Conservation (phyloP, 1,140 invertebrate species). For the Trichonephila inaurata region DNA sequence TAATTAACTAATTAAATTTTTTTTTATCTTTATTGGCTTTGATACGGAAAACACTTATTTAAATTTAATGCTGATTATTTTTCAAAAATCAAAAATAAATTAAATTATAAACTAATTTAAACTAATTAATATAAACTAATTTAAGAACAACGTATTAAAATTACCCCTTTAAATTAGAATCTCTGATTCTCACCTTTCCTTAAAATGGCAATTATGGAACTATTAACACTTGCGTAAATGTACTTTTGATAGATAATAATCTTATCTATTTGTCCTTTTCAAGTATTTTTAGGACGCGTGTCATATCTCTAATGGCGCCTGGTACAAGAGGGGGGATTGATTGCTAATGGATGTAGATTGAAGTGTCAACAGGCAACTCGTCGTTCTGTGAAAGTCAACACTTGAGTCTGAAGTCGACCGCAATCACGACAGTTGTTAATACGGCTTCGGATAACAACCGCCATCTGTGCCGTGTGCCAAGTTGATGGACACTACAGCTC, state of each 20-base stretch:
- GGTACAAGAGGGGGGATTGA: neutral
- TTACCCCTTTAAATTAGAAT: too few relatives aligned
- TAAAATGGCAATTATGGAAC: too few relatives aligned
- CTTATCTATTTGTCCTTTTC: neutral
- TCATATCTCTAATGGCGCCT: neutral
- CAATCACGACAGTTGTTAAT: slow-evolving; percentile 7
- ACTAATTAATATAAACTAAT: too few relatives aligned
- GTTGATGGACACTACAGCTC: neutral
- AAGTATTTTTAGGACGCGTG: neutral
- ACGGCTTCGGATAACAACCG: slow-evolving; percentile 7
- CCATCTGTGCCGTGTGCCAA: slow-evolving; percentile 2
- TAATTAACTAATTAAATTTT: too few relatives aligned
- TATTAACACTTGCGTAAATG: neutral
- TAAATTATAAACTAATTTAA: too few relatives aligned
- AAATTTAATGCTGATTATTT: too few relatives aligned
- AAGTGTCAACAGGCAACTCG: slow-evolving; percentile 15
- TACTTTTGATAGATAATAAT: neutral
- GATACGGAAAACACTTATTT: too few relatives aligned
- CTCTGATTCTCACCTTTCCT: too few relatives aligned
- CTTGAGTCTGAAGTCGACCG: neutral
- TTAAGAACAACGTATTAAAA: too few relatives aligned
- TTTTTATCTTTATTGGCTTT: too few relatives aligned
- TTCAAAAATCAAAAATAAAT: too few relatives aligned
- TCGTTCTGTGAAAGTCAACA: slow-evolving; percentile 7
- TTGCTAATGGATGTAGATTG: slow-evolving; percentile 61